Percentiles rank a stretch among this genome's conserved stretches.
phyloP scores from a whole-genome alignment of 1,140 invertebrate species.

The Oscheius sp. region DNA sequence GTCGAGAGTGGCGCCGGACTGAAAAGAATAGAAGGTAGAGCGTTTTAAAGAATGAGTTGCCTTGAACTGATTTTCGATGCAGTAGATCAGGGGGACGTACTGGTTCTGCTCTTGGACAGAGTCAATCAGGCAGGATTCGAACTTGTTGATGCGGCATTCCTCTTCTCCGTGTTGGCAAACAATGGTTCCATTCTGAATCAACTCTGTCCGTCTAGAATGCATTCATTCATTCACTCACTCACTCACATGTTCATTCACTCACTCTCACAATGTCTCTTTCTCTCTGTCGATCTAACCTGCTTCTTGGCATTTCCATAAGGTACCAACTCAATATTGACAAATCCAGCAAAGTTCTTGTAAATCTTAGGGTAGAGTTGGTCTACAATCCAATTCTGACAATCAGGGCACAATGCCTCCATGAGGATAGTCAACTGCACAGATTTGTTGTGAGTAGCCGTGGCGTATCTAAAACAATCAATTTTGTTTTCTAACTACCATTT shows the following conservation, averaged over 20 bases:
- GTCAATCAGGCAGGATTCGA: constrained; percentile 34
- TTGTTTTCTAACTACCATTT: neutral
- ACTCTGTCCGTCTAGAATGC: neutral
- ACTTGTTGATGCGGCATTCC: constrained; percentile 34
- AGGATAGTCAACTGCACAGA: constrained; percentile 30
- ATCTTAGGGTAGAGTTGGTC: constrained; percentile 22
- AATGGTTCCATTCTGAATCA: constrained; percentile 26
- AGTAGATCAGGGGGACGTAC: constrained; percentile 16
- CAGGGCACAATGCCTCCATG: constrained; percentile 33
- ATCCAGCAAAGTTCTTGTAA: constrained; percentile 31
- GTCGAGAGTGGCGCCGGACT: constrained; percentile 16
- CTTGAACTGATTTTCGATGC: constrained; percentile 18
- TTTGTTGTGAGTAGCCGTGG: constrained; percentile 13
- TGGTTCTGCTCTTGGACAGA: constrained; percentile 19
- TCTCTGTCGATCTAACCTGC: no score
- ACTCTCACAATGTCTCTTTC: no score
- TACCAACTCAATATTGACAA: constrained; percentile 30
- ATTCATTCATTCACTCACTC: neutral
- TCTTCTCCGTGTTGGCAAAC: constrained; percentile 35
- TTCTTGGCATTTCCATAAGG: constrained; percentile 36
- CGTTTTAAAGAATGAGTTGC: neutral
- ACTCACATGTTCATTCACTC: neutral
- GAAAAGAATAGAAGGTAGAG: neutral
- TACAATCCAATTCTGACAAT: constrained; percentile 32
- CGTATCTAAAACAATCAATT: constrained; percentile 18